These are phyloP conservation scores for Premnoplex brunnescens DNA, from an alignment of 2,797 vertebrate genomes.

Conservation along the genomic window DNA sequence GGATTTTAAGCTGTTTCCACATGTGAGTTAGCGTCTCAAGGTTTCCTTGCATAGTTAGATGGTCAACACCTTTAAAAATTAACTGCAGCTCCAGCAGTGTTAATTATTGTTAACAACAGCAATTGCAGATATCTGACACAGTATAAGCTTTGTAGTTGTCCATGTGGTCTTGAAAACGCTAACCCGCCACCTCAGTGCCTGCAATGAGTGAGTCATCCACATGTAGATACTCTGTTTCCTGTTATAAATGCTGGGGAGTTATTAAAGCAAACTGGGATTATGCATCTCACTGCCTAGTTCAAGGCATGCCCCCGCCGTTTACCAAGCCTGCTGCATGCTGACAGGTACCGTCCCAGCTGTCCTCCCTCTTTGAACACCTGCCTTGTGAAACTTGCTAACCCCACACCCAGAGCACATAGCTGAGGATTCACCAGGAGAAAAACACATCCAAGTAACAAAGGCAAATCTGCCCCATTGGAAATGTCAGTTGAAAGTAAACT, in stretches of 20 bases:
- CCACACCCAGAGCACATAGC: not conserved
- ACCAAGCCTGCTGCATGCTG: not conserved
- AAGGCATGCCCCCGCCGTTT: not conserved
- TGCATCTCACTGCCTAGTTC: not conserved
- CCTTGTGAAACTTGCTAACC: not conserved
- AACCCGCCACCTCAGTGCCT: not conserved
- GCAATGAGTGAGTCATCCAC: not conserved
- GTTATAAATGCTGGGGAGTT: not conserved
- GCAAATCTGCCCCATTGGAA: not conserved
- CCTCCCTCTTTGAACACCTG: not conserved
- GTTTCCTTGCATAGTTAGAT: not conserved
- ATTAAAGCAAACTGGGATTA: not conserved
- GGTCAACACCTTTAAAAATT: not conserved
- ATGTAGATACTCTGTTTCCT: not conserved
- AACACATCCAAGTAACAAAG: accelerated
- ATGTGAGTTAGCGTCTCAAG: not conserved
- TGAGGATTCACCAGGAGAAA: not conserved
- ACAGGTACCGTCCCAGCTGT: not conserved
- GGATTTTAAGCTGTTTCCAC: not conserved
- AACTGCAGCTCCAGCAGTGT: not conserved
- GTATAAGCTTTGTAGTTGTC: not conserved
- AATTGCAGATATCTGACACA: not conserved
- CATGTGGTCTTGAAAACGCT: not conserved
- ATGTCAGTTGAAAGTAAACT: not conserved
- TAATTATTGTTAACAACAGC: not conserved